Percentiles rank a stretch among this genome's conserved stretches.
phyloP scores from a whole-genome alignment of 2,113 vertebrate genomes.

The Sisor rabdophorus region DNA sequence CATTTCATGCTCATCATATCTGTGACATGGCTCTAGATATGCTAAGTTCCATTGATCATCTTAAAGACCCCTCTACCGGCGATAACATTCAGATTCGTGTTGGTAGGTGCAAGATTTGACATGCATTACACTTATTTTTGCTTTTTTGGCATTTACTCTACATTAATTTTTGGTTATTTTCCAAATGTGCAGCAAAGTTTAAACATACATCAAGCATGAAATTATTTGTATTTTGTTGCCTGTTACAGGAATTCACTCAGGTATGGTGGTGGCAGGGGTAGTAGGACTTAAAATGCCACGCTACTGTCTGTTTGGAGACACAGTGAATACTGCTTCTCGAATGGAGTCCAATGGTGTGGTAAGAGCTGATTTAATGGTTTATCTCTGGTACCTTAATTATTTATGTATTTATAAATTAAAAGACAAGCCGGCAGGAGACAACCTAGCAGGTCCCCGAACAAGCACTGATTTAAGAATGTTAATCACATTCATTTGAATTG shows the following conservation, averaged over 20 bases:
- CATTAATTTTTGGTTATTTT: too few relatives aligned
- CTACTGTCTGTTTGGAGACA: conserved; percentile 69
- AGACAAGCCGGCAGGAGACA: conserved; percentile 8
- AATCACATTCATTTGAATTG: conserved; percentile 49
- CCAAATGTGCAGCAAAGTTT: too few relatives aligned
- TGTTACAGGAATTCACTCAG: conserved; percentile 63
- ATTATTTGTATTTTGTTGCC: neutral
- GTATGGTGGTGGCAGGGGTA: conserved; percentile 70
- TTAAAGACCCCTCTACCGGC: conserved; percentile 70
- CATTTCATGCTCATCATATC: conserved; percentile 70
- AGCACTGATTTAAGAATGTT: conserved; percentile 39
- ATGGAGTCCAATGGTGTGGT: conserved; percentile 74
- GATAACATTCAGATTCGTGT: conserved; percentile 72
- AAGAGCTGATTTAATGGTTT: conserved; percentile 38
- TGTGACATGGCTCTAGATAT: conserved; percentile 73
- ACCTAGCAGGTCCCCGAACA: conserved; percentile 27
- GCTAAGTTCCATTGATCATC: conserved; percentile 73
- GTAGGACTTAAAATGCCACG: conserved; percentile 73
- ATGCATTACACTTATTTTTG: neutral
- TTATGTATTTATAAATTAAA: conserved; percentile 31
- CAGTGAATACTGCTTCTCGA: conserved; percentile 67
- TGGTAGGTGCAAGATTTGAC: conserved; percentile 53
- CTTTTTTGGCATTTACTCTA: neutral
- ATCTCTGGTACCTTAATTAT: neutral
- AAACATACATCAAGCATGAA: neutral